phyloP scores from a whole-genome alignment of 2,888 invertebrate species.

The Geotrupes spiniger region DNA sequence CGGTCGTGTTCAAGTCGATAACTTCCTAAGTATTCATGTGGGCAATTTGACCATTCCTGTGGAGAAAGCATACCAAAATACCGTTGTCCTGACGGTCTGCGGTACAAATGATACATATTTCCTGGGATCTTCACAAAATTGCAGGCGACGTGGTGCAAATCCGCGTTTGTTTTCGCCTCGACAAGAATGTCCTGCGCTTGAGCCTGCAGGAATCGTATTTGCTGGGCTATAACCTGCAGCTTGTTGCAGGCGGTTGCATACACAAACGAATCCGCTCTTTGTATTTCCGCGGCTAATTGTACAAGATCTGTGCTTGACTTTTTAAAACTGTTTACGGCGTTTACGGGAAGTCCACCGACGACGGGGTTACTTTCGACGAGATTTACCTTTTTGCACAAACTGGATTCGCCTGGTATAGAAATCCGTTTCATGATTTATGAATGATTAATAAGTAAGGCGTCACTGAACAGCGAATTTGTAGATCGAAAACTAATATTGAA shows the following conservation, averaged over 20 bases:
- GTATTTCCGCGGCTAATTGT: slow-evolving; percentile 26
- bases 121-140: slow-evolving; percentile 74
- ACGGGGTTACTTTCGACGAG: slow-evolving; percentile 13
- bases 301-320: slow-evolving; percentile 16
- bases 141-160: slow-evolving; percentile 68
- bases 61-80: slow-evolving; percentile 76
- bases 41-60: slow-evolving; percentile 67
- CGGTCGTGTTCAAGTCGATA: slow-evolving; percentile 67
- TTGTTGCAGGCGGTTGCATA: slow-evolving; percentile 62
- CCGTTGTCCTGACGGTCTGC: slow-evolving; percentile 60
- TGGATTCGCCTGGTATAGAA: not conserved
- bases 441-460: too few relatives aligned
- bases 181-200: slow-evolving; percentile 60
- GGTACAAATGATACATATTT: slow-evolving; percentile 68
- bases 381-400: slow-evolving; percentile 12
- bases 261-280: slow-evolving; percentile 58
- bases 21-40: slow-evolving; percentile 63
- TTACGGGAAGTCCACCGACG: slow-evolving; percentile 9
- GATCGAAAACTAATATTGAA: too few relatives aligned
- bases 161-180: slow-evolving; percentile 58
- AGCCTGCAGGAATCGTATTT: slow-evolving; percentile 62
- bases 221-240: slow-evolving; percentile 66
- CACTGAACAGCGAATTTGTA: too few relatives aligned
- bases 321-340: slow-evolving; percentile 11
- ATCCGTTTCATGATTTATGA: not conserved